A percentile compares a stretch with the other conserved stretches of the same genome.
Evolutionary conservation across 2,888 invertebrate species (phyloP).

Genomic region (Rhagium mordax): DNA sequence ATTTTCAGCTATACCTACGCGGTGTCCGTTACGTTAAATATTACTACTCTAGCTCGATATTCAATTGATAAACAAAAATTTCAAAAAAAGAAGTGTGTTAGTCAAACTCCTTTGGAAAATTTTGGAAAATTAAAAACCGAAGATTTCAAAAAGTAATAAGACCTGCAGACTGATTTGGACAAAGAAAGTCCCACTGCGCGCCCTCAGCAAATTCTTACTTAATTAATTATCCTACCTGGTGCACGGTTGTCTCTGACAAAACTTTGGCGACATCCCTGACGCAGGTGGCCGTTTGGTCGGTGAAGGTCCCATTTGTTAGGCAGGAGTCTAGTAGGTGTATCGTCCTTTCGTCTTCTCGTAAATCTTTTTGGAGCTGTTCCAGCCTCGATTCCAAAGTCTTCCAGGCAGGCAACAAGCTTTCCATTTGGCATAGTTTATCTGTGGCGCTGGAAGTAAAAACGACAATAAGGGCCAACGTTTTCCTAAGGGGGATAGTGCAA

Average conservation of each 20-base stretch:
- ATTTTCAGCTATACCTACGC: too few relatives aligned
- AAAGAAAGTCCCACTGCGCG: too few relatives aligned
- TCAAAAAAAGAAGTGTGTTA: too few relatives aligned
- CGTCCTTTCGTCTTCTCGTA: slow-evolving; percentile 80
- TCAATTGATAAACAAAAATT: too few relatives aligned
- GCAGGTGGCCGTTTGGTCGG: slow-evolving; percentile 72
- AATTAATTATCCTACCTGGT: slow-evolving; percentile 63
- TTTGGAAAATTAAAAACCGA: too few relatives aligned
- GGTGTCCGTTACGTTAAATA: too few relatives aligned
- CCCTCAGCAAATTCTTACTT: too few relatives aligned
- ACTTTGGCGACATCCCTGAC: slow-evolving; percentile 75
- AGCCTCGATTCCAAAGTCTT: slow-evolving; percentile 84
- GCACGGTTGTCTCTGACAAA: slow-evolving; percentile 71
- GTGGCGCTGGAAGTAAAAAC: slow-evolving; percentile 74
- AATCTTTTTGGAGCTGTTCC: slow-evolving; percentile 82
- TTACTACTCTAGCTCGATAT: too few relatives aligned
- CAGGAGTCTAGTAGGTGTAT: slow-evolving; percentile 72
- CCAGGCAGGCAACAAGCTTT: slow-evolving; percentile 82
- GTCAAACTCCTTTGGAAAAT: too few relatives aligned
- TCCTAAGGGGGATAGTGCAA: too few relatives aligned
- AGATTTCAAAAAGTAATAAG: too few relatives aligned
- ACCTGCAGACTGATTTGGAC: too few relatives aligned
- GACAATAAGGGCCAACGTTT: not conserved
- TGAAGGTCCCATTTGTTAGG: slow-evolving; percentile 67
- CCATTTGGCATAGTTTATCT: slow-evolving; percentile 80